Conservation (phyloP, 1,140 invertebrate species). For the Pseudomyrmex dendroicus region DNA sequence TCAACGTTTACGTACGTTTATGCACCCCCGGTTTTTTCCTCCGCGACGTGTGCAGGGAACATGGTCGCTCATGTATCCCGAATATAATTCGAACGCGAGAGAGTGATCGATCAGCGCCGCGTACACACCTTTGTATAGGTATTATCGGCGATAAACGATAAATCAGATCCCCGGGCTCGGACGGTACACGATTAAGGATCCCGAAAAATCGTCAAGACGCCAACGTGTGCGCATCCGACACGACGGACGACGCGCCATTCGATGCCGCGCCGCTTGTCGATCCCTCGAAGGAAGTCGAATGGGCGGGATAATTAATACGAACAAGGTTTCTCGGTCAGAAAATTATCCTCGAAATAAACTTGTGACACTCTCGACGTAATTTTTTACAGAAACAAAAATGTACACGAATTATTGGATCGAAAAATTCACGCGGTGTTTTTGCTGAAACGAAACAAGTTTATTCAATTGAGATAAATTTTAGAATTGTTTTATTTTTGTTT, state of each 20-base stretch:
- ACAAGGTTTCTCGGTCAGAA: background rate
- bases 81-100: constrained; percentile 59
- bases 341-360: background rate
- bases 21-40: background rate
- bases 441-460: background rate
- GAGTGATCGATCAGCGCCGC: constrained; percentile 68
- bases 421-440: background rate
- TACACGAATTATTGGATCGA: background rate
- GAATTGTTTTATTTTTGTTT: background rate
- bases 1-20: constrained; percentile 53
- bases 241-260: constrained; percentile 31
- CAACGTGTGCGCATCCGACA: constrained; percentile 5
- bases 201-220: constrained; percentile 25
- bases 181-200: constrained; percentile 54
- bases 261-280: constrained; percentile 34
- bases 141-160: constrained; percentile 66
- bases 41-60: constrained; percentile 10
- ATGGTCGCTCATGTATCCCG: constrained; percentile 38
- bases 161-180: constrained; percentile 59
- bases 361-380: background rate
- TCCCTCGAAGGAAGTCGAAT: constrained; percentile 21
- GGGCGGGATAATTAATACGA: constrained; percentile 35
- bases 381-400: background rate
- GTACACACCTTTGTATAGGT: constrained; percentile 52
- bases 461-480: background rate